Evolutionary conservation across 2,113 vertebrate genomes (phyloP).

Genomic region (Stegostoma tigrinum): DNA sequence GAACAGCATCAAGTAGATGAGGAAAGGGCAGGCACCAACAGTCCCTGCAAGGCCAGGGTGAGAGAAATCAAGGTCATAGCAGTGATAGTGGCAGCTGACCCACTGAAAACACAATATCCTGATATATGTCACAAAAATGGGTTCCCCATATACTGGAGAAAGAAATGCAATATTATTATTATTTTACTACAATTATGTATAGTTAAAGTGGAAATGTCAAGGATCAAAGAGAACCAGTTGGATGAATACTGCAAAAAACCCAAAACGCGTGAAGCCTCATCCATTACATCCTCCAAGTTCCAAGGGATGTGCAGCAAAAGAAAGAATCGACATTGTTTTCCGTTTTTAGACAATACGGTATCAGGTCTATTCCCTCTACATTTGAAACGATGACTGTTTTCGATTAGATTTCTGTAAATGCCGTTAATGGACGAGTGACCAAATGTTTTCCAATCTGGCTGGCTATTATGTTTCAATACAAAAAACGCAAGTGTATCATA

Average conservation of each 20-base stretch:
- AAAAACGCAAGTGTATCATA: not conserved
- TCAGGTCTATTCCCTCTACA: not conserved
- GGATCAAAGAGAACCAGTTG: not conserved
- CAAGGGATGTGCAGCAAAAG: not conserved
- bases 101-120: no score
- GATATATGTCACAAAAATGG: not conserved
- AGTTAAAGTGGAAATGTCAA: not conserved
- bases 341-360: not conserved
- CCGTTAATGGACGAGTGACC: not conserved
- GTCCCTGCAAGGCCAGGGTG: not conserved
- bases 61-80: not conserved
- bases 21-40: not conserved
- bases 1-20: not conserved
- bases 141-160: not conserved
- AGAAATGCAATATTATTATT: not conserved
- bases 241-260: not conserved
- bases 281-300: not conserved
- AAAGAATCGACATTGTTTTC: not conserved
- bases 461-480: slow-evolving; percentile 1
- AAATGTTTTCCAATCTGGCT: not conserved
- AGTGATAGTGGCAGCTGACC: not conserved
- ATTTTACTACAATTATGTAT: not conserved
- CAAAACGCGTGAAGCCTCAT: not conserved
- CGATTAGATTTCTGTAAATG: slow-evolving; percentile 14
- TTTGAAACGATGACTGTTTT: not conserved